These are phyloP conservation scores for Salmo trutta DNA, from an alignment of 2,797 vertebrate genomes.

Conservation along the genomic window DNA sequence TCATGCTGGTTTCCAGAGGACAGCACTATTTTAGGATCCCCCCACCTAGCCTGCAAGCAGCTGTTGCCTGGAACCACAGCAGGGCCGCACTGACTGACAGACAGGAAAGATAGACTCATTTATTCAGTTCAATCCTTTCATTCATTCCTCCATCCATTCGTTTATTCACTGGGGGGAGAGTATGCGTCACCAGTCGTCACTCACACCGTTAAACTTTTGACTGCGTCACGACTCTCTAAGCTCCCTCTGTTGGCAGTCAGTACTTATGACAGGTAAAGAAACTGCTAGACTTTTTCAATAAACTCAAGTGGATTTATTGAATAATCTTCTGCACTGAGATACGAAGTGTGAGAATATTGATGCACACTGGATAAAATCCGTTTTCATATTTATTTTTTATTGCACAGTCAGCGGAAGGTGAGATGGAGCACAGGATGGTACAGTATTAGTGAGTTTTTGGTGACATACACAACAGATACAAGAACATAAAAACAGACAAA, in stretches of 20 bases:
- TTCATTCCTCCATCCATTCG: not conserved
- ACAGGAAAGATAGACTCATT: not conserved
- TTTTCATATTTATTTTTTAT: constrained; percentile 47
- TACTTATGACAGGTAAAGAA: not conserved
- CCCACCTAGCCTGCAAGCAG: not conserved
- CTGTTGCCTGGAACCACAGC: not conserved
- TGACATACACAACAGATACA: constrained; percentile 62
- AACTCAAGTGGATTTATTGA: not conserved
- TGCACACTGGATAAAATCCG: constrained; percentile 6
- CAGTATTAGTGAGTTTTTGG: constrained; percentile 76
- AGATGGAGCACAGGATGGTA: constrained; percentile 36
- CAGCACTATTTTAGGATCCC: constrained; percentile 2
- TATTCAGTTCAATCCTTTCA: not conserved
- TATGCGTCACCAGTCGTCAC: not conserved
- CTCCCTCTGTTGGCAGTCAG: constrained; percentile 8
- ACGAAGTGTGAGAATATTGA: constrained; percentile 15
- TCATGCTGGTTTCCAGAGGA: constrained; percentile 6
- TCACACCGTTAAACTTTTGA: not conserved
- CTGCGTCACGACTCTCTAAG: not conserved
- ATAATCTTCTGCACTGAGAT: not conserved
- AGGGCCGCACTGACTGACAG: not conserved
- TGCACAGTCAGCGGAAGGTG: constrained; percentile 50
- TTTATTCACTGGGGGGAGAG: not conserved
- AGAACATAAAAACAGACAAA: constrained; percentile 30
- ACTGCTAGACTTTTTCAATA: not conserved